Evolutionary conservation across 2,888 invertebrate species (phyloP).

Genomic region (Marronus borbonicus): DNA sequence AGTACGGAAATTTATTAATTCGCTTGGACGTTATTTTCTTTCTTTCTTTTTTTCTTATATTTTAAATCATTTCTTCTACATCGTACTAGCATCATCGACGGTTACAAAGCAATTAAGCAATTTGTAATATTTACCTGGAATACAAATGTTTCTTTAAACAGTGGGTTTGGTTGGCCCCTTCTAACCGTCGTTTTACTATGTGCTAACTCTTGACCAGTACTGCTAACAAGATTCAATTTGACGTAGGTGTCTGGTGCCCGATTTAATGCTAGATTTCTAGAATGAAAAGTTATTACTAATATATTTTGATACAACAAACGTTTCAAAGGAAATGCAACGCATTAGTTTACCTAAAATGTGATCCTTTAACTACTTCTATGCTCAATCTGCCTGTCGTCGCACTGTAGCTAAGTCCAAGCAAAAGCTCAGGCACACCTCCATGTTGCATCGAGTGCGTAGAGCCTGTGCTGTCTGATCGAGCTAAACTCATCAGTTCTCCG

Average conservation of each 20-base stretch:
- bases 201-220: conserved; percentile 93
- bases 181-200: conserved; percentile 93
- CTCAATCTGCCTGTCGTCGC: conserved; percentile 94
- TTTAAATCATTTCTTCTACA: no score
- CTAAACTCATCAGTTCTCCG: conserved; percentile 83
- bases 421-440: conserved; percentile 92
- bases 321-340: neutral
- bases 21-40: no score
- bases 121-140: conserved; percentile 81
- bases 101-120: neutral
- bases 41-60: no score
- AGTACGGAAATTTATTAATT: neutral
- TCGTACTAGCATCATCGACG: no score
- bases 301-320: neutral
- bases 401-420: conserved; percentile 92
- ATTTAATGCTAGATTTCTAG: conserved; percentile 82
- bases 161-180: conserved; percentile 94
- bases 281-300: conserved; percentile 60
- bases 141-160: conserved; percentile 96
- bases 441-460: conserved; percentile 93
- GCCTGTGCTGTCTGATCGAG: conserved; percentile 93
- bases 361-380: conserved; percentile 89
- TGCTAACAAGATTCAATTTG: conserved; percentile 91
- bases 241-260: conserved; percentile 95
- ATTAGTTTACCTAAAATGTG: conserved; percentile 75